Conservation (phyloP, 2,113 vertebrate species). For the Pteronura brasiliensis region DNA sequence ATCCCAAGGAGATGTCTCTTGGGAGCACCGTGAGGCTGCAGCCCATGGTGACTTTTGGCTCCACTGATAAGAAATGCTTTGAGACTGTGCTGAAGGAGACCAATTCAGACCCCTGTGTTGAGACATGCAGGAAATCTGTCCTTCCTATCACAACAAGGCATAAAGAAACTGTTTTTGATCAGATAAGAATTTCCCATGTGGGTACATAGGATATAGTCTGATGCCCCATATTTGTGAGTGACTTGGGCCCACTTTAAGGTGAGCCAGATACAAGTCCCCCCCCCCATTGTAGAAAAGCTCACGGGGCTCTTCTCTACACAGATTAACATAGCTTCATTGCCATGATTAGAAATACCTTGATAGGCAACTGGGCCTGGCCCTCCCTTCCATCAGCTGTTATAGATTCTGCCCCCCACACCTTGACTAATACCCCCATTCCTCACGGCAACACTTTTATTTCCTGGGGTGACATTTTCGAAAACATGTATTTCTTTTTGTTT, state of each 20-base stretch:
- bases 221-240: background rate
- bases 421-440: background rate
- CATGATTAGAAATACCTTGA: background rate
- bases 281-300: background rate
- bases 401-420: background rate
- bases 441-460: background rate
- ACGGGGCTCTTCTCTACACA: background rate
- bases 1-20: background rate
- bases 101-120: background rate
- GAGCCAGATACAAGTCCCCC: background rate
- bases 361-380: background rate
- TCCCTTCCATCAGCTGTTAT: background rate
- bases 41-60: background rate
- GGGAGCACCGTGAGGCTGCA: background rate
- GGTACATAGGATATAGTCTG: background rate
- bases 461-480: background rate
- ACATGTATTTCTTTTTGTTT: background rate
- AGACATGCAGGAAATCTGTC: background rate
- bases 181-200: background rate
- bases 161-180: background rate
- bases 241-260: background rate
- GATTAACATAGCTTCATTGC: background rate
- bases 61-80: background rate
- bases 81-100: background rate
- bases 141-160: background rate